A percentile compares a stretch with the other conserved stretches of the same genome.
phyloP scores from a whole-genome alignment of 2,797 vertebrate genomes.

The Chaenodraco wilsoni region DNA sequence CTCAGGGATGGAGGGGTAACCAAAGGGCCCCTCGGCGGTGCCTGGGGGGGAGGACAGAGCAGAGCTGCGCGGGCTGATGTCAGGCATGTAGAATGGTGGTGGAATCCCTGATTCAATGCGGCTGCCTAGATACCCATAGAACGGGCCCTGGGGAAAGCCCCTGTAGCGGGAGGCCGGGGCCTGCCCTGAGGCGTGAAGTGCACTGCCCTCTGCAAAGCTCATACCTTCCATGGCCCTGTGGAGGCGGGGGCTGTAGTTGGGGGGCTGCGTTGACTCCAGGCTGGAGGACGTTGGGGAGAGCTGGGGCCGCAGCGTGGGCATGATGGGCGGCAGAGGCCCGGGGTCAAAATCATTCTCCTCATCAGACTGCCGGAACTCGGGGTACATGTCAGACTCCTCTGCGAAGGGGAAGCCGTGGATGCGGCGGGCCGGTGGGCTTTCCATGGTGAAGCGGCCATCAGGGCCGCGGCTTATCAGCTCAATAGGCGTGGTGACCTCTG shows the following conservation, averaged over 20 bases:
- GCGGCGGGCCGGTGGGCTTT: slow-evolving; percentile 88
- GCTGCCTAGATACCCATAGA: slow-evolving; percentile 97
- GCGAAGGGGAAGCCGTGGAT: slow-evolving; percentile 99
- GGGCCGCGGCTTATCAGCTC: slow-evolving; percentile 98
- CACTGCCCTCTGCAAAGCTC: slow-evolving; percentile 88
- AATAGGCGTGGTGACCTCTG: slow-evolving; percentile 96
- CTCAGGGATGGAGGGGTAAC: slow-evolving; percentile 95
- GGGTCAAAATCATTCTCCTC: slow-evolving; percentile 98
- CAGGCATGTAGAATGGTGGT: slow-evolving; percentile 98
- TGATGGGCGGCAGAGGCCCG: slow-evolving; percentile 89
- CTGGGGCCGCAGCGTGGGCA: slow-evolving; percentile 94
- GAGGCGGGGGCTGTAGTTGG: slow-evolving; percentile 97
- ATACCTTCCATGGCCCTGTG: slow-evolving; percentile 94
- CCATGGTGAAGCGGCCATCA: slow-evolving; percentile 96
- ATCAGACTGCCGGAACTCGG: slow-evolving; percentile 98
- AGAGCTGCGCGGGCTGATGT: slow-evolving; percentile 97
- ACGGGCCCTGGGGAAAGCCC: slow-evolving; percentile 94
- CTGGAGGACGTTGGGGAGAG: slow-evolving; percentile 97
- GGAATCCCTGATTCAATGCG: slow-evolving; percentile 90
- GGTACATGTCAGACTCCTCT: slow-evolving; percentile 99
- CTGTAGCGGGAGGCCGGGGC: slow-evolving; percentile 89
- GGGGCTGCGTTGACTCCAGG: slow-evolving; percentile 97
- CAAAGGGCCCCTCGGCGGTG: slow-evolving; percentile 92
- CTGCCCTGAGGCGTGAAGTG: slow-evolving; percentile 94
- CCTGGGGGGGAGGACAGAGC: slow-evolving; percentile 94